Evolutionary conservation across 2,113 vertebrate species (phyloP), one percentile per base, ranked within the genome.

Genomic region (Melanerpes aurifrons): DNA sequence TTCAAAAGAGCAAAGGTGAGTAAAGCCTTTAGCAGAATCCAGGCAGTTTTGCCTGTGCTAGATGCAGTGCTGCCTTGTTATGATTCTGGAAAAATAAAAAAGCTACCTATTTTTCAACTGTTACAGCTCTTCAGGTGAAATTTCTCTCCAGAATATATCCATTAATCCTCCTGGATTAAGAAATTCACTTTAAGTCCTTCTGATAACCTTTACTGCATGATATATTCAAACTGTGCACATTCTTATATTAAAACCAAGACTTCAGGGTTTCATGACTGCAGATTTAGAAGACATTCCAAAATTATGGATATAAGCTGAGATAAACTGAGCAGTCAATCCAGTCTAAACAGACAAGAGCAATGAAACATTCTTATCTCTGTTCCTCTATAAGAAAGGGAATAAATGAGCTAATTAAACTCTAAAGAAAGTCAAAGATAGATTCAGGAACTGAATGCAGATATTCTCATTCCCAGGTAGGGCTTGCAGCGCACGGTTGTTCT

Each of bases 41-140:
- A 18, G 53, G 37, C 22, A n/a, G 47, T 67, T 76, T 53, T 81
- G 58, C 70, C 28, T 67, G 29, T 75, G 58, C 58, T 45, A 32
- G 8, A 24, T 53, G 26, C 54, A 22, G 3, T 72, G 32, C 63
- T 71, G 26, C 28, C 26, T 28, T 29, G 45, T 17, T 86, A 4
- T 2, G 16, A 7, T 50, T 61, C 53, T n/a, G 67, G 20, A 19
- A 56, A n/a, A 25, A 40, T 20, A 61, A 37, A 29, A 3, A 28
- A 1, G 19, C 22, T 43, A 21, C 0, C 0, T 59, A 8, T 7
- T 69, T 54, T 59, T 54, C 25, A 50, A 26, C 22, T 13, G 13
- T 11, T 45, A 9, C 1, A 54, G 15, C 18, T 29, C 15, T 75
- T 4, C 56, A 50, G 72, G 16, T 82, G 29, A 50, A 63, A 17